Conservation (phyloP, 2,888 invertebrate species). For the Palloptera scutellata region DNA sequence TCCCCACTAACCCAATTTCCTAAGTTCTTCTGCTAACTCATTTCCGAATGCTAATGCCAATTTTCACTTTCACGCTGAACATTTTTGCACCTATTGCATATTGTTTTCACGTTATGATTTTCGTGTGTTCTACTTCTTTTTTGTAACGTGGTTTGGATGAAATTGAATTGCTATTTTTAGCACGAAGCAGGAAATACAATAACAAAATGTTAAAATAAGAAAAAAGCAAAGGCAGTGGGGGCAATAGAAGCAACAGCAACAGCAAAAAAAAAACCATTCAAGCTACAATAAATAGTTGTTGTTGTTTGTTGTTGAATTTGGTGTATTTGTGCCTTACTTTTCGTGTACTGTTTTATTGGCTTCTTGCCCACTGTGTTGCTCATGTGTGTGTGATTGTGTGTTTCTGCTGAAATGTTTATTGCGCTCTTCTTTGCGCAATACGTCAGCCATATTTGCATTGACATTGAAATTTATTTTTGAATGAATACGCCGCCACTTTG, state of each 20-base stretch:
- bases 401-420: not conserved
- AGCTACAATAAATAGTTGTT: no score
- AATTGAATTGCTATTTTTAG: not conserved
- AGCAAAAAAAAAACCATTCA: no score
- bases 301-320: no score
- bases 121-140: not conserved
- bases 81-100: not conserved
- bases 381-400: not conserved
- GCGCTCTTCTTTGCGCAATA: not conserved
- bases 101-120: not conserved
- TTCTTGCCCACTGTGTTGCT: conserved; percentile 37
- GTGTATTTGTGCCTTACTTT: no score
- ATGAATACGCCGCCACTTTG: no score
- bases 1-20: not conserved
- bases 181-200: not conserved
- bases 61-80: not conserved
- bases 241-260: no score
- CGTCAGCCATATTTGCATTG: conserved; percentile 2
- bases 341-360: conserved; percentile 29
- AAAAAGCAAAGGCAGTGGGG: no score
- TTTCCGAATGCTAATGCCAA: not conserved
- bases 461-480: conserved; percentile 11
- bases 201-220: no score
- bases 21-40: not conserved
- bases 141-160: not conserved